Evolutionary conservation across 2,797 vertebrate species (phyloP), one percentile per base, ranked within the genome.

Genomic region (Enteromius anoplus): DNA sequence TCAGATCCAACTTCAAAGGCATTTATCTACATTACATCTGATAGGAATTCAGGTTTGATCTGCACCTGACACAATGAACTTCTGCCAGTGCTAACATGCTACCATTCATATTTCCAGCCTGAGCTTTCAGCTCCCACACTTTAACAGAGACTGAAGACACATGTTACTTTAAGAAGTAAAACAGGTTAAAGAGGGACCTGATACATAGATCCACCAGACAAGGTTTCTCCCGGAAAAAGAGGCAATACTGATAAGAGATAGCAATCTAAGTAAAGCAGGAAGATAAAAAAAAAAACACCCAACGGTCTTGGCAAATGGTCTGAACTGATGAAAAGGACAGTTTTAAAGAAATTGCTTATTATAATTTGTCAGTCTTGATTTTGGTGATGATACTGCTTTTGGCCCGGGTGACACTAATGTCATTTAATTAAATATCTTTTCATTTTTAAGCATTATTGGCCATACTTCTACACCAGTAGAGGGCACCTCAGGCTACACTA

Each of bases 11-110:
- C 90, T 88, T 91, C 86, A 89, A 89, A 91, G 89, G 83, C 78
- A 83, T 87, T 87, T 85, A 86, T 89, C 86, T 86, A 81, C 86
- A 86, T 90, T 89, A 89, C 86, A 87, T 84, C 76, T 87, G 88
- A 89, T 87, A 85, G 81, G 78, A 83, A 78, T 84, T 73, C 62
- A 85, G 79, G 51, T 75, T 75, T 90, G 82, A 89, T 86, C 80
- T 87, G 51, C 60, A 83, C 75, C 80, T 85, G 86, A 83, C 75
- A 83, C 68, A 75, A 76, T 80, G 26, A 75, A 80, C 32, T 26
- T 72, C 65, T 83, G 87, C 86, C 85, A 88, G 53, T 73, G 60
- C 65, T 78, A 76, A 79, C 65, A 84, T 68, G 65, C 64, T 80
- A 81, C 69, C 79, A 84, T 84, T 81, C 71, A 79, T 83, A 58